These are phyloP conservation scores for Anastatus disparis DNA, from an alignment of 1,140 invertebrate genomes.

Conservation along the genomic window DNA sequence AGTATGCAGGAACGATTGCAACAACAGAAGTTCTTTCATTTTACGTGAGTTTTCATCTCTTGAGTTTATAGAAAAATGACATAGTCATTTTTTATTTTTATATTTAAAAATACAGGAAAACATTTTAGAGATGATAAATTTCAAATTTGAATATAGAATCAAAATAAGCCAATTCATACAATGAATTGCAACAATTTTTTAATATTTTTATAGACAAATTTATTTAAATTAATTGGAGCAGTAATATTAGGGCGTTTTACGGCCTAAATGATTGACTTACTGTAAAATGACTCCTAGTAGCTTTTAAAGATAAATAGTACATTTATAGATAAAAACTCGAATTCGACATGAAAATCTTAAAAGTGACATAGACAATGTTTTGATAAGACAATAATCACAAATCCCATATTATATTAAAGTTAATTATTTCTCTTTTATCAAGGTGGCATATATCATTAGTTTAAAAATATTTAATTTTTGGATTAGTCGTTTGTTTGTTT, in stretches of 20 bases:
- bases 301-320: slow-evolving; percentile 33
- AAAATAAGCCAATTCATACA: not conserved
- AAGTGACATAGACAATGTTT: slow-evolving; percentile 26
- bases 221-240: slow-evolving; percentile 16
- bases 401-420: slow-evolving; percentile 13
- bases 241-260: slow-evolving; percentile 11
- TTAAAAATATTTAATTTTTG: not conserved
- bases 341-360: slow-evolving; percentile 27
- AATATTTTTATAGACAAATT: slow-evolving; percentile 14
- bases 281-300: slow-evolving; percentile 12
- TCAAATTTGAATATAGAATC: not conserved
- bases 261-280: slow-evolving; percentile 9
- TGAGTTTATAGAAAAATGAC: slow-evolving; percentile 12
- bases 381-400: slow-evolving; percentile 29
- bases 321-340: slow-evolving; percentile 37
- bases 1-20: slow-evolving; percentile 25
- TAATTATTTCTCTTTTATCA: slow-evolving; percentile 19
- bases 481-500: not conserved
- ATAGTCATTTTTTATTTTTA: slow-evolving; percentile 1
- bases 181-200: slow-evolving; percentile 8
- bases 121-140: not conserved
- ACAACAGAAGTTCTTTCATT: slow-evolving; percentile 12
- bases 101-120: not conserved
- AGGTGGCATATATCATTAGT: slow-evolving; percentile 29
- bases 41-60: not conserved